Evolutionary conservation across 2,113 vertebrate genomes (phyloP).

Genomic region (Cheirogaleus medius): DNA sequence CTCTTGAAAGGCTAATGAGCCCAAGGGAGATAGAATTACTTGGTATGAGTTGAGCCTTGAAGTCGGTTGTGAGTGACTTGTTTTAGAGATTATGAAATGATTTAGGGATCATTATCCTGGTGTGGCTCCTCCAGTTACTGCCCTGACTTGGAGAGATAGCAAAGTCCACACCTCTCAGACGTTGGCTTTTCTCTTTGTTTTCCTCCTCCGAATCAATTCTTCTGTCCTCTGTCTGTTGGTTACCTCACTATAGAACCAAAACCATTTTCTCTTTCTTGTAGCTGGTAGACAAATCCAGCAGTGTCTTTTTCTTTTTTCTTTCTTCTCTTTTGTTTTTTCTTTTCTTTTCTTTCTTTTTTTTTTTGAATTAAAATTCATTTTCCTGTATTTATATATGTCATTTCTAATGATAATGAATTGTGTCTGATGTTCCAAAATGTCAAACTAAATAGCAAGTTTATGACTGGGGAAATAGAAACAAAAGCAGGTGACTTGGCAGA

Average conservation of each 20-base stretch:
- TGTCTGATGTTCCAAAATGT: not conserved
- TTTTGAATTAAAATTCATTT: not conserved
- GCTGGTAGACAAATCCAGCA: not conserved
- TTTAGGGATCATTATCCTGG: not conserved
- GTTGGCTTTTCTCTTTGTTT: not conserved
- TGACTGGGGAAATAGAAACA: not conserved
- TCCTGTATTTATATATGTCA: not conserved
- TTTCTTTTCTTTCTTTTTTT: not conserved
- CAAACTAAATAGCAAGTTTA: not conserved
- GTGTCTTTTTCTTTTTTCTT: not conserved
- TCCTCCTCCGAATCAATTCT: not conserved
- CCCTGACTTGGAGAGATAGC: not conserved
- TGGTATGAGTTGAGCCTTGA: not conserved
- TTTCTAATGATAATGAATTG: not conserved
- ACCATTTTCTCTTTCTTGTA: not conserved
- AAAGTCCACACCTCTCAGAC: not conserved
- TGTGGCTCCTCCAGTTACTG: not conserved
- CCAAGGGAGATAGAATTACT: not conserved
- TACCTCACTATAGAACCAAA: not conserved
- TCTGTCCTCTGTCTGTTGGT: not conserved
- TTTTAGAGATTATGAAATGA: not conserved
- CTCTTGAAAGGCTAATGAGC: not conserved
- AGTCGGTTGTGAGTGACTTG: not conserved
- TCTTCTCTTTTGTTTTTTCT: not conserved
- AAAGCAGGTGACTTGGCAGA: not conserved